These are phyloP conservation scores for Catocala sponsa DNA, from an alignment of 2,888 invertebrate genomes.

Conservation along the genomic window DNA sequence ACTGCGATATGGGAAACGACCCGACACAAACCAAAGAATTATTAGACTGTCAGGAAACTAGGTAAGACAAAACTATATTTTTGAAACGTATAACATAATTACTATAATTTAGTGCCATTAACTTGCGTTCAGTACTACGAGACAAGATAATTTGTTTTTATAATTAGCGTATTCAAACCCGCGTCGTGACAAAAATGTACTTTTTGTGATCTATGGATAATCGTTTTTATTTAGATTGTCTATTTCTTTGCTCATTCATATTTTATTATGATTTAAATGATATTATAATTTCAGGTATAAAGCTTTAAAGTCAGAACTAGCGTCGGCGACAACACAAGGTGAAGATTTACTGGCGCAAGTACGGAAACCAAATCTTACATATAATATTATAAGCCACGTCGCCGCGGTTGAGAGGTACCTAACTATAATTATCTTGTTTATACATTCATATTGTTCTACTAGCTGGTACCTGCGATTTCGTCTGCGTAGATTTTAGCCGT, in stretches of 20 bases:
- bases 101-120: neutral
- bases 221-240: too few species aligned
- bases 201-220: too few species aligned
- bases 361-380: conserved; percentile 90
- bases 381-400: conserved; percentile 94
- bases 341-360: conserved; percentile 94
- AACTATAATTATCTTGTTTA: conserved; percentile 12
- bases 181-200: too few species aligned
- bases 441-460: too few species aligned
- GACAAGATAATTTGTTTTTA: too few species aligned
- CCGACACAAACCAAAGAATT: conserved; percentile 96
- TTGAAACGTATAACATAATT: conserved; percentile 1
- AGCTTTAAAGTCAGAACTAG: conserved; percentile 94
- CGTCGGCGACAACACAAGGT: conserved; percentile 95
- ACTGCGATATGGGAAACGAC: conserved; percentile 98
- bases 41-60: conserved; percentile 93
- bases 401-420: conserved; percentile 96
- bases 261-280: neutral
- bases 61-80: conserved; percentile 70
- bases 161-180: too few species aligned
- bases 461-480: too few species aligned
- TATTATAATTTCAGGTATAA: conserved; percentile 85
- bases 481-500: too few species aligned
- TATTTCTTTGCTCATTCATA: too few species aligned
- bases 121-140: too few species aligned